Conservation (phyloP, 2,888 invertebrate genomes). For the Caenorhabditis angaria region DNA sequence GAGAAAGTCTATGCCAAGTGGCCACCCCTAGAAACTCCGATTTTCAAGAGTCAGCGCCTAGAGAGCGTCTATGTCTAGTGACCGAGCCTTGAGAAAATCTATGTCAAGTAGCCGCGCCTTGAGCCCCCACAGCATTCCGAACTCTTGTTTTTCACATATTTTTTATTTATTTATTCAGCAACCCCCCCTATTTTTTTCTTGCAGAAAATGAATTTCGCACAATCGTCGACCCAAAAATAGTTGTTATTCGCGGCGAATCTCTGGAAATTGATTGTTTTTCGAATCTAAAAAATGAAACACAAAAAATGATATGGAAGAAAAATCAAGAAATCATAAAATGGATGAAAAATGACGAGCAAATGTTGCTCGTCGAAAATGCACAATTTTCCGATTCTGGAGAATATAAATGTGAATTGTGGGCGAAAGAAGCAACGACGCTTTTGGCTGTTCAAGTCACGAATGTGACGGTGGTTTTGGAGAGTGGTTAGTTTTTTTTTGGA, state of each 20-base stretch:
- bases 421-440: conserved; percentile 39
- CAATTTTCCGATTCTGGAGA: conserved; percentile 45
- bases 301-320: conserved; percentile 34
- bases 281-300: conserved; percentile 24
- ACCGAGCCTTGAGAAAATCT: too few species aligned
- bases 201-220: conserved; percentile 31
- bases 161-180: too few species aligned
- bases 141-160: too few species aligned
- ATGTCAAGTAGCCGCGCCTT: too few species aligned
- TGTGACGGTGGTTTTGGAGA: conserved; percentile 23
- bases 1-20: too few species aligned
- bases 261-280: conserved; percentile 35
- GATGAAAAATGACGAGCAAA: conserved; percentile 18
- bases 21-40: too few species aligned
- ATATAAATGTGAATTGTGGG: conserved; percentile 57
- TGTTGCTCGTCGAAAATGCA: conserved; percentile 24
- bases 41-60: too few species aligned
- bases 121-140: too few species aligned
- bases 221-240: conserved; percentile 11
- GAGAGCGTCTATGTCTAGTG: too few species aligned
- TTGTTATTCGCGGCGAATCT: background rate
- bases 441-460: conserved; percentile 32
- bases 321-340: conserved; percentile 21
- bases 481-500: conserved; percentile 5
- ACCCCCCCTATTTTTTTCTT: background rate